Evolutionary conservation across 23 tunicate species (phyloP).

Genomic region (Clavelina lepadiformis): DNA sequence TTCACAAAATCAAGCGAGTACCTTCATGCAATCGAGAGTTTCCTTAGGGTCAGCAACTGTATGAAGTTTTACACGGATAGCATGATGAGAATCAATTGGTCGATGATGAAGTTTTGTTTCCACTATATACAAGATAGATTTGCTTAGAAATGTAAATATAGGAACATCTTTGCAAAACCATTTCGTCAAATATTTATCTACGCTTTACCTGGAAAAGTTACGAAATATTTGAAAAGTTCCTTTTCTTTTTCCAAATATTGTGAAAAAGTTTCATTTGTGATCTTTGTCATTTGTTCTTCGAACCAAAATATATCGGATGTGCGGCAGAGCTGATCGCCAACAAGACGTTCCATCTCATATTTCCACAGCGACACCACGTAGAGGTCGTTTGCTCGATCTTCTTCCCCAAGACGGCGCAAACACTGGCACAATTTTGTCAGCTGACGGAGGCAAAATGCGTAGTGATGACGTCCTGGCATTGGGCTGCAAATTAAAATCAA

Average conservation of each 20-base stretch:
- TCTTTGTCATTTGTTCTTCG: slow-evolving; percentile 37
- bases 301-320: slow-evolving; percentile 76
- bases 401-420: slow-evolving; percentile 66
- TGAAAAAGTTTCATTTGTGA: slow-evolving; percentile 38
- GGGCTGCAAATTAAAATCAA: slow-evolving; percentile 34
- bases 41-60: slow-evolving; percentile 49
- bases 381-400: slow-evolving; percentile 55
- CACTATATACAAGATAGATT: slow-evolving; percentile 17
- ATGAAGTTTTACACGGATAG: slow-evolving; percentile 46
- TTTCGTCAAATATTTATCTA: background rate
- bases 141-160: background rate
- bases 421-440: slow-evolving; percentile 85
- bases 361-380: slow-evolving; percentile 80
- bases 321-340: slow-evolving; percentile 78
- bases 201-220: slow-evolving; percentile 69
- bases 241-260: slow-evolving; percentile 18
- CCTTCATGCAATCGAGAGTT: slow-evolving; percentile 70
- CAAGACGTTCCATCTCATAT: slow-evolving; percentile 79
- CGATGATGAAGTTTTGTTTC: slow-evolving; percentile 77
- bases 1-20: no score
- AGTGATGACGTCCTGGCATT: slow-evolving; percentile 88
- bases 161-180: slow-evolving; percentile 3
- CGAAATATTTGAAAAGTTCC: slow-evolving; percentile 36
- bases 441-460: slow-evolving; percentile 80
- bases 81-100: slow-evolving; percentile 40